Percentiles rank a stretch among this genome's conserved stretches.
These are phyloP conservation scores for Neolamprologus falcicula DNA, from an alignment of 2,113 vertebrate species.

Conservation along the genomic window DNA sequence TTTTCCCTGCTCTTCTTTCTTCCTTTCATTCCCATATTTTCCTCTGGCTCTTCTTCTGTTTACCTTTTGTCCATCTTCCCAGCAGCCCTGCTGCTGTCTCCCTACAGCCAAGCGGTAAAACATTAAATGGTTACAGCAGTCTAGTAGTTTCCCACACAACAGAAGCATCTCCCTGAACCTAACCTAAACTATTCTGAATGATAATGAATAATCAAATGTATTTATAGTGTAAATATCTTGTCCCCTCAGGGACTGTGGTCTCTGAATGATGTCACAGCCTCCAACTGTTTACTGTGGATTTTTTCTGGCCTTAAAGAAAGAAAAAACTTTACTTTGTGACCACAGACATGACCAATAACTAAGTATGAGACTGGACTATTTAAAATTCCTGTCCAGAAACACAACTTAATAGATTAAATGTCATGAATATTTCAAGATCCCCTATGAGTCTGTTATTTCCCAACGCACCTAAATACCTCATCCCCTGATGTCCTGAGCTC, in stretches of 20 bases:
- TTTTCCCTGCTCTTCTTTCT: background rate
- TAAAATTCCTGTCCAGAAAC: background rate
- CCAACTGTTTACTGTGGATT: background rate
- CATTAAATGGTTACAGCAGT: background rate
- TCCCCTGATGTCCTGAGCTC: background rate
- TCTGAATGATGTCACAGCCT: background rate
- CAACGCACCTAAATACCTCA: background rate
- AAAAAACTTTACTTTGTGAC: background rate
- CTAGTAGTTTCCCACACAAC: background rate
- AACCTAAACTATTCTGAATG: background rate
- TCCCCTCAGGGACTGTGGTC: background rate
- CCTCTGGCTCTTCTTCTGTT: background rate
- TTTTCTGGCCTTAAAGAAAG: background rate
- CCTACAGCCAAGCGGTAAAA: background rate
- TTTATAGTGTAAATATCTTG: rapidly evolving
- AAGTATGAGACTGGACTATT: background rate
- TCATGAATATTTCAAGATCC: background rate
- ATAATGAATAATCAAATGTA: background rate
- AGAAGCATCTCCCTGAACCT: background rate
- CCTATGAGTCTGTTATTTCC: background rate
- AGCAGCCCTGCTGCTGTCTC: background rate
- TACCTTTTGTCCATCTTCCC: background rate
- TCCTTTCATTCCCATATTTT: background rate
- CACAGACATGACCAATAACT: background rate
- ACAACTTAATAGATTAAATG: background rate